These are phyloP conservation scores for Cheilosia vulpina DNA, from an alignment of 2,888 invertebrate species.

Conservation along the genomic window DNA sequence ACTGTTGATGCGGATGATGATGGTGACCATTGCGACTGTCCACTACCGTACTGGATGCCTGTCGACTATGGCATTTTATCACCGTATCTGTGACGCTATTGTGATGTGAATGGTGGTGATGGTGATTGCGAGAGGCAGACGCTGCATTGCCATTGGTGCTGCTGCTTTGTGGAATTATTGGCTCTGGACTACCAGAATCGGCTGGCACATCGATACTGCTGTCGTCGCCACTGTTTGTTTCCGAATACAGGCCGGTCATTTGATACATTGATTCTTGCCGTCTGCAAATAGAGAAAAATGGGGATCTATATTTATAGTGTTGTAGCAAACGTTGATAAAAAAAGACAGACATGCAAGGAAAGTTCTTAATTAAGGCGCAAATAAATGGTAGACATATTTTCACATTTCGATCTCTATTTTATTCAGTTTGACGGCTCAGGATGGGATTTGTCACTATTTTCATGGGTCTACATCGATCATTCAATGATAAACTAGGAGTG, in stretches of 20 bases:
- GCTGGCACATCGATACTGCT: conserved; percentile 84
- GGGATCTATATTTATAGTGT: background rate
- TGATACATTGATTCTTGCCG: conserved; percentile 95
- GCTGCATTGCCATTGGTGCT: conserved; percentile 56
- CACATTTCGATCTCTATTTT: too few relatives aligned
- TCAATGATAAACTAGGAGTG: too few relatives aligned
- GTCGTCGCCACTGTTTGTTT: conserved; percentile 86
- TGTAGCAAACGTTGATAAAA: background rate
- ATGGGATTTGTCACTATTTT: too few relatives aligned
- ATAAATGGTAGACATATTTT: too few relatives aligned
- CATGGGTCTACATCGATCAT: too few relatives aligned
- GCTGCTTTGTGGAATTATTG: conserved; percentile 81
- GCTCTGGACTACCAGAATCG: conserved; percentile 84
- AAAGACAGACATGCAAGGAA: background rate
- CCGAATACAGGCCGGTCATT: conserved; percentile 93
- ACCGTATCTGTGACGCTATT: conserved; percentile 78
- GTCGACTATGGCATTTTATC: conserved; percentile 91
- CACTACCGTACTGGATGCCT: conserved; percentile 90
- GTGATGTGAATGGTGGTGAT: conserved; percentile 77
- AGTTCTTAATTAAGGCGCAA: too few relatives aligned
- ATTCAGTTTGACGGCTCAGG: too few relatives aligned
- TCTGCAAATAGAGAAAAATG: conserved; percentile 81
- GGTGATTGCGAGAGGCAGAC: conserved; percentile 61
- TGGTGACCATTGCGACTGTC: conserved; percentile 87
- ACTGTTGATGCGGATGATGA: conserved; percentile 76